Base-by-base conservation (phyloP, 1,140 invertebrate genomes). In the Brachionus paranguensis region DNA sequence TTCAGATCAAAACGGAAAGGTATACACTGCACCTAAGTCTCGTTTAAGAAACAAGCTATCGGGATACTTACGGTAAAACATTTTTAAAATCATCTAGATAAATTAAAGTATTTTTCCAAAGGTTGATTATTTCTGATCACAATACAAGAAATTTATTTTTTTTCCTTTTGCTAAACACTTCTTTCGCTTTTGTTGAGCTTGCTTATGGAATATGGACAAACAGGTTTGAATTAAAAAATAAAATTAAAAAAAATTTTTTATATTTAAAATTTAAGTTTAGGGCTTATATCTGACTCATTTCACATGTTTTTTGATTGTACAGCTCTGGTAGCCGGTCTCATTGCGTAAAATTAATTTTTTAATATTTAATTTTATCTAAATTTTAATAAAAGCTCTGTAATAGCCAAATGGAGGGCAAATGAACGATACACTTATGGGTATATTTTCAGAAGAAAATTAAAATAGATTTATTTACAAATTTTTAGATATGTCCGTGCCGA, bases 281-380 rank as follows among this genome's bases (percentile, higher is more conserved):
- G 96, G 87, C 91, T 99, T 84, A 98, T 99, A 87, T 97, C 96
- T 0, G 97, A 99, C 91, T 95, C 96, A 86, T 99, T 98, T 90
- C 97, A 99, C 89, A 99, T 99, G 97, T 96, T 99, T 88, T 99
- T 99, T 89, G 97, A 99, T 89, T 99, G 96, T 87, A 97, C 96
- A n/a, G 96, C 96, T 14, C 90, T 99, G 45, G 89, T 98, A 55
- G 95, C 95, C 76, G 96, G 96, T 17, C 90, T 99, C 53, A 95
- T 93, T 76, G 96, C 96, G 33, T 81, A 81, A 81, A 24, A 60
- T 43, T 70, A 10, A 33, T n/a, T n/a, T 74, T 74, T 12, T 8
- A 41, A 33, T 11, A 12, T 79, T 55, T 12, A 41, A 27, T 55
- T 55, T 27, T 43, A 41, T 33, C 50, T 50, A 6, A 27, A 41